Base-by-base conservation (phyloP, 2,888 invertebrate genomes). In the Octonoba sinensis region DNA sequence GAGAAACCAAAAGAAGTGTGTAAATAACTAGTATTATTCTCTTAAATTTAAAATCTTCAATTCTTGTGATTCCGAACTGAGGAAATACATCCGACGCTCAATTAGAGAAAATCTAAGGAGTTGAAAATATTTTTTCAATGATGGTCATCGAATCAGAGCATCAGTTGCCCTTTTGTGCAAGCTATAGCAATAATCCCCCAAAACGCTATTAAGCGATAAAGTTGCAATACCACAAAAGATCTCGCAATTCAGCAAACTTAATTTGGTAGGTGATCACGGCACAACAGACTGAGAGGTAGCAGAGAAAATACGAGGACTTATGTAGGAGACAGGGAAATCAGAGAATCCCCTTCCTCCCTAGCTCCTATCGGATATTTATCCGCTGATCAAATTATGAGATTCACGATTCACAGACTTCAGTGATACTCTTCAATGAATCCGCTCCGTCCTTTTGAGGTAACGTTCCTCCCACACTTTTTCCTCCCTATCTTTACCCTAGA, bases 351-450 rank as follows among this genome's bases (percentile, higher is more conserved):
- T 8, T 49, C 65, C 47, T n/a, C 20, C 69, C 24, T n/a, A 18
- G 36, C 27, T 65, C 36, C 49, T 36, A 79, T 79, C 79, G 73
- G 73, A 79, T 79, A 72, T 78, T 78, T 78, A 78, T 78, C 78
- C 73, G 72, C 73, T 79, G 79, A 79, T 79, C 79, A 73, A 79
- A 79, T 79, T 79, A 79, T 79, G 73, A 79, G 79, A 79, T 79
- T 79, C 79, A 79, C 79, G 79, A 79, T 78, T 72, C 79, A 62
- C 44, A 64, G 67, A 44, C 56, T 51, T 62, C 71, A 64, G 57
- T 71, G 71, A 72, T 78, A 79, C 49, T 69, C 79, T 79, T 79
- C 79, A 79, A 73, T 79, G 79, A 79, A 73, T 72, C 49, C 74
- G 36, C 27, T 27, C 27, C 27, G 27, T 27, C 27, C 27, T 27